A percentile compares a stretch with the other conserved stretches of the same genome.
Conservation (phyloP, 2,888 invertebrate species). For the Dinocampus coccinellae region DNA sequence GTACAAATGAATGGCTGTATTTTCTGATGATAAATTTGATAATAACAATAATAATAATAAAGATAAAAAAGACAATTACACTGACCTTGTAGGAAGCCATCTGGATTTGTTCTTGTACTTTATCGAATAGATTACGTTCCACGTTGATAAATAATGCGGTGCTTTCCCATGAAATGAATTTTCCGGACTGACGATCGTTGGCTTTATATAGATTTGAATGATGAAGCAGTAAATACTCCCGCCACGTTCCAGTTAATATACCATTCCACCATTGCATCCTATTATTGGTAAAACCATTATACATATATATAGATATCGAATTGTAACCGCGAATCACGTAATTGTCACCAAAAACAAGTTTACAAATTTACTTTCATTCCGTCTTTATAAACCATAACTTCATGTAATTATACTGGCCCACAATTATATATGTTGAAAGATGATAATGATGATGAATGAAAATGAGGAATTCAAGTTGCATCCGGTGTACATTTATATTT, state of each 20-base stretch:
- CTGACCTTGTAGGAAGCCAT: slow-evolving; percentile 49
- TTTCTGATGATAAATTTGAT: slow-evolving; percentile 7
- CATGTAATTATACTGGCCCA: background rate
- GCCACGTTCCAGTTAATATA: background rate
- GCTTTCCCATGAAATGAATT: slow-evolving; percentile 62
- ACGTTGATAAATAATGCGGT: slow-evolving; percentile 21
- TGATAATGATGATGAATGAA: slow-evolving; percentile 2
- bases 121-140: slow-evolving; percentile 26
- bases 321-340: slow-evolving; percentile 15
- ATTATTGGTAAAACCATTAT: background rate
- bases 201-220: slow-evolving; percentile 63
- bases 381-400: background rate
- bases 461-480: background rate
- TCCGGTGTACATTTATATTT: background rate
- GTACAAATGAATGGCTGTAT: background rate
- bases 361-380: background rate
- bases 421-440: background rate
- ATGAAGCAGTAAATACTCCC: slow-evolving; percentile 36
- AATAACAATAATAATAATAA: no score
- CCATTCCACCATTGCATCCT: background rate
- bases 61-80: slow-evolving; percentile 8
- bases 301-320: background rate
- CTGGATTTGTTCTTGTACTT: slow-evolving; percentile 35
- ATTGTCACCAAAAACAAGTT: background rate
- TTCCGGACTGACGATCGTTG: slow-evolving; percentile 45